Evolutionary conservation across 2,113 vertebrate species (phyloP), one percentile per base, ranked within the genome.

Genomic region (Capreolus pygargus): DNA sequence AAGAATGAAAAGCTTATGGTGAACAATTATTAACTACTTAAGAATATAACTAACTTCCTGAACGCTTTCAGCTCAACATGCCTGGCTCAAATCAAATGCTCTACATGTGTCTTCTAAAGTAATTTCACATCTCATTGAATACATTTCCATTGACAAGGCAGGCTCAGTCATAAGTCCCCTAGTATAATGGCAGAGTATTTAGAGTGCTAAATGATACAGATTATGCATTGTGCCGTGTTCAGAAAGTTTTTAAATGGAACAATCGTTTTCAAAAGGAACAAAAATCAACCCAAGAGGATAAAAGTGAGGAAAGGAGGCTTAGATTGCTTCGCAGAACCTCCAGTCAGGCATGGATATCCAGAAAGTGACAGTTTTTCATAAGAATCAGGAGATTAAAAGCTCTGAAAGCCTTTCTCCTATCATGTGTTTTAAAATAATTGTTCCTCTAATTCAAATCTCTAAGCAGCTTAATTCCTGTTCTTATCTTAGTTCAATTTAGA

Each of bases 381-480:
- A 95, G 76, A 96, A 96, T 94, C 79, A 3, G 43, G 36, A 83
- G 88, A 98, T 98, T 96, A 97, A 28, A 13, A 6, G 55, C 55
- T 97, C 86, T 23, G 15, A 78, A 78, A 97, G 58, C 93, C 21
- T 91, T 93, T 86, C 64, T 27, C 28, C 82, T 97, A 88, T 91
- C 76, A 17, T 70, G 43, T 88, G 57, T 93, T 88, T 96, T 97
- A 96, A 52, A 78, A 96, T 98, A 95, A 96, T 97, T 97, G 55
- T 94, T 96, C 85, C 60, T 90, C 87, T 97, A 95, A 95, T 97
- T 98, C 97, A 98, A 11, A 92, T 94, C 76, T 91, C 94, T 98
- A 97, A 97, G 97, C 54, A 96, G 95, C 97, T 98, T 98, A 97
- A 92, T 96, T 67, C 58, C 67, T 96, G 9, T 82, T 96, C 88